A percentile compares a stretch with the other conserved stretches of the same genome.
Conservation (phyloP, 2,113 vertebrate genomes). For the Caranx ignobilis region DNA sequence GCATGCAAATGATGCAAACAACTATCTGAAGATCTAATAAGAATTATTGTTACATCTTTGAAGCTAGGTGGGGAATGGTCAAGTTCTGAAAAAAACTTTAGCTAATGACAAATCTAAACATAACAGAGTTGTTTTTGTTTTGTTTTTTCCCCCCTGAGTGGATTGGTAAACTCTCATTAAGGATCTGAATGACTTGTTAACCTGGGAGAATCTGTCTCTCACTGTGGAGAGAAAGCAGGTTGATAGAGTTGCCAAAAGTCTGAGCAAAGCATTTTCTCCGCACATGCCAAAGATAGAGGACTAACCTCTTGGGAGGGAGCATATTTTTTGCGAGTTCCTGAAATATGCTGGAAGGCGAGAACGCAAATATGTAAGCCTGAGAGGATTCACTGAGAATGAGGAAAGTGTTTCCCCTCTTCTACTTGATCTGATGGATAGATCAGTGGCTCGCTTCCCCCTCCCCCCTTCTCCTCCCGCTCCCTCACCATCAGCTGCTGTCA, state of each 20-base stretch:
- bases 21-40: not conserved
- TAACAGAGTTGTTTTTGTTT: not conserved
- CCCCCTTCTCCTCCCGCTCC: not conserved
- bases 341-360: constrained; percentile 36
- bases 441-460: not conserved
- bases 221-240: constrained; percentile 1
- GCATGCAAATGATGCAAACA: constrained; percentile 17
- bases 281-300: constrained; percentile 34
- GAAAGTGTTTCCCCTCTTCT: constrained; percentile 26
- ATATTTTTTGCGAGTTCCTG: constrained; percentile 47
- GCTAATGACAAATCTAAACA: not conserved
- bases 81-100: not conserved
- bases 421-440: constrained; percentile 23
- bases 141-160: fast-evolving
- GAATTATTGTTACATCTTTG: not conserved
- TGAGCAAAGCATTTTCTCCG: constrained; percentile 21
- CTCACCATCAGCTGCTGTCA: constrained; percentile 51
- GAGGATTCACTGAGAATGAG: constrained; percentile 38
- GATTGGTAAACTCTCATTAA: constrained; percentile 1
- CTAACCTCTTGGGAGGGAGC: constrained; percentile 33
- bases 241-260: constrained; percentile 11
- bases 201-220: constrained; percentile 1
- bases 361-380: constrained; percentile 37
- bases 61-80: not conserved
- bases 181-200: constrained; percentile 21